Conservation (phyloP, 2,888 invertebrate species). For the Chrysolina oricalcia region DNA sequence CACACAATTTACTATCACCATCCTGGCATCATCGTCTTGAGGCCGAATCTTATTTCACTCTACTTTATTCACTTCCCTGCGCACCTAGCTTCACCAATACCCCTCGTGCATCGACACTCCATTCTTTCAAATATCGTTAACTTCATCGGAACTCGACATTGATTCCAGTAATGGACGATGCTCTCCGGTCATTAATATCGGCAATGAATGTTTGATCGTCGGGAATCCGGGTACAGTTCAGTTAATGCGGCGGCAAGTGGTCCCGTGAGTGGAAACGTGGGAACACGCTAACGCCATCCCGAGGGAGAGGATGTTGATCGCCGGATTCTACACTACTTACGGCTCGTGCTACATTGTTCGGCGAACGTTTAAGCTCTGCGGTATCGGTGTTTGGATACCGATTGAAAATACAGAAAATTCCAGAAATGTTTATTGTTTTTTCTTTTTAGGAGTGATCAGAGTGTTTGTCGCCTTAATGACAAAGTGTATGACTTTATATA, state of each 20-base stretch:
- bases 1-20: no score
- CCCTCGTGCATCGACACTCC: no score
- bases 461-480: no score
- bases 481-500: no score
- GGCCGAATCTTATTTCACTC: no score
- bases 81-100: no score
- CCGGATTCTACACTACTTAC: constrained; percentile 39
- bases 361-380: constrained; percentile 15
- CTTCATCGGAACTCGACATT: not conserved
- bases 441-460: no score
- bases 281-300: constrained; percentile 64
- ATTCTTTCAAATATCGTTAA: not conserved
- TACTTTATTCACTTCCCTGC: no score
- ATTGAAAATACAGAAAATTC: not conserved
- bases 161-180: constrained; percentile 14
- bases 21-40: no score
- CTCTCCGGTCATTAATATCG: constrained; percentile 25
- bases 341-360: constrained; percentile 39
- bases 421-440: not conserved
- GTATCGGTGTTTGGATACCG: constrained; percentile 4
- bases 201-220: constrained; percentile 60
- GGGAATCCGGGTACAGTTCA: constrained; percentile 63
- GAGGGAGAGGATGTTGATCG: constrained; percentile 57
- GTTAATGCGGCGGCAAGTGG: constrained; percentile 67
- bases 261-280: constrained; percentile 66